Conservation (phyloP, 2,888 invertebrate genomes). For the Linnaemya vulpina region DNA sequence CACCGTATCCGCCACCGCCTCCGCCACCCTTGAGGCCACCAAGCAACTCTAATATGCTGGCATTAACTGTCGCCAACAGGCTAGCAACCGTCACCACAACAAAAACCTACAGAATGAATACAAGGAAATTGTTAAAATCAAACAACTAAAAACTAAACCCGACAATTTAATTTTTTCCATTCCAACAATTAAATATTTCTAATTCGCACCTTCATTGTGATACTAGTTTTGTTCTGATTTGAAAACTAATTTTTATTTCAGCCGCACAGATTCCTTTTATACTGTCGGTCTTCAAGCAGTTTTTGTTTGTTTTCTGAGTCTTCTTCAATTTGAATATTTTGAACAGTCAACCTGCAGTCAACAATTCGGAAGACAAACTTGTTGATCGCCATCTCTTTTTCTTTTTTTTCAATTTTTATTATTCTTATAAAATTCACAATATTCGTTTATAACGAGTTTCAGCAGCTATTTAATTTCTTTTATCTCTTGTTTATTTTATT, state of each 20-base stretch:
- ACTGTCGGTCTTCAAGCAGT: not conserved
- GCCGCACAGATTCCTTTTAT: conserved; percentile 39
- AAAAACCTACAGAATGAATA: conserved; percentile 47
- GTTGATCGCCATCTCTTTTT: conserved; percentile 1
- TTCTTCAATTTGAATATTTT: conserved; percentile 22
- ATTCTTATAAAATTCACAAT: not conserved
- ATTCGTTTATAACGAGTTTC: conserved; percentile 26
- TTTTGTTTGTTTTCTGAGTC: not conserved
- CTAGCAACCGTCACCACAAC: conserved; percentile 56
- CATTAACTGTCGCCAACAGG: conserved; percentile 60
- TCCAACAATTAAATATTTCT: not conserved
- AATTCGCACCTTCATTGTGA: conserved; percentile 47
- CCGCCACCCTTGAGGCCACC: conserved; percentile 35
- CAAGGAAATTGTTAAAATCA: too few relatives aligned
- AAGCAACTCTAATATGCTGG: conserved; percentile 60
- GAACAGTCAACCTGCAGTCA: not conserved
- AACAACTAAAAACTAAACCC: too few relatives aligned
- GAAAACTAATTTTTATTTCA: conserved; percentile 45
- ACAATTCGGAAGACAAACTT: conserved; percentile 10
- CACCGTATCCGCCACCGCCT: conserved; percentile 37
- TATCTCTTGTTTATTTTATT: not conserved
- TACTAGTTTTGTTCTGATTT: conserved; percentile 31
- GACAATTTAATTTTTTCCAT: too few relatives aligned
- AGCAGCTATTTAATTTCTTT: conserved; percentile 5
- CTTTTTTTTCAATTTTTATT: not conserved